Conservation (phyloP, 1,140 invertebrate genomes). For the Tetragnatha versicolor region DNA sequence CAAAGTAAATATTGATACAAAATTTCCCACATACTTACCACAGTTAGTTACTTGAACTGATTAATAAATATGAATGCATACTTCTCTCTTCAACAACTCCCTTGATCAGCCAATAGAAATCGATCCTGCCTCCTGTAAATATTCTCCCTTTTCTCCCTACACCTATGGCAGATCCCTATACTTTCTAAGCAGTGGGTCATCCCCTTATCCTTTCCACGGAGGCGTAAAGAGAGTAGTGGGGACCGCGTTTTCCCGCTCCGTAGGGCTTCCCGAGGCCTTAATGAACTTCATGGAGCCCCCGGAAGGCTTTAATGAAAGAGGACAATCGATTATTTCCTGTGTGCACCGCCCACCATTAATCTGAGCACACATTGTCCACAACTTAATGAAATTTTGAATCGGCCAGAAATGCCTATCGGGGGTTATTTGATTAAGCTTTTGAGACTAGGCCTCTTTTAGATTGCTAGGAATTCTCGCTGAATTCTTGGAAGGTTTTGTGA, state of each 20-base stretch:
- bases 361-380: not conserved
- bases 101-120: no score
- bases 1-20: no score
- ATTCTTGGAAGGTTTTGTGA: no score
- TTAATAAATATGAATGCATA: no score
- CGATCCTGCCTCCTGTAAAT: no score
- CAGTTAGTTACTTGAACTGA: no score
- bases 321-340: slow-evolving; percentile 28
- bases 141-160: no score
- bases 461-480: no score
- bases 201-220: not conserved
- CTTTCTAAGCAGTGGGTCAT: not conserved
- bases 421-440: no score
- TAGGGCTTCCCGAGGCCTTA: slow-evolving; percentile 27
- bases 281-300: slow-evolving; percentile 25
- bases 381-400: slow-evolving; percentile 36
- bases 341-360: slow-evolving; percentile 17
- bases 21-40: no score
- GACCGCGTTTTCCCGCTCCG: not conserved
- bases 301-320: slow-evolving; percentile 29
- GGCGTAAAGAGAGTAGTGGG: slow-evolving; percentile 28
- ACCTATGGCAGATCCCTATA: not conserved
- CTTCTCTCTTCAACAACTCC: no score
- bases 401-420: not conserved
- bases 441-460: no score